Evolutionary conservation across 2,888 invertebrate genomes (phyloP).

Genomic region (Conus canariensis): DNA sequence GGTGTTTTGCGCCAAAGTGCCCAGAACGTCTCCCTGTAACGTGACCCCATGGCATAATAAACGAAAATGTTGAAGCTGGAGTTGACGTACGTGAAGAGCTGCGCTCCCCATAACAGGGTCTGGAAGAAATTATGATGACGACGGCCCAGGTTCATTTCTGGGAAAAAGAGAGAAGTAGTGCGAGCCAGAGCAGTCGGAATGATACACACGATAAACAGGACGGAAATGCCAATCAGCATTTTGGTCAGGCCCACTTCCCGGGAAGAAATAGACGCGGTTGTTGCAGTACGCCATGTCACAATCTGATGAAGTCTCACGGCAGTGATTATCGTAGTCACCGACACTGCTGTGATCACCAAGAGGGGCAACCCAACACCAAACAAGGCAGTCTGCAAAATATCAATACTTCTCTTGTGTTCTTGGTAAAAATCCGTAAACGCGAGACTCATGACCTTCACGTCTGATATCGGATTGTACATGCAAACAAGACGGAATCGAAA

Average conservation of each 20-base stretch:
- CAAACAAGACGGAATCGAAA: not conserved
- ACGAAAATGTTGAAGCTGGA: conserved; percentile 10
- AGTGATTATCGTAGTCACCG: not conserved
- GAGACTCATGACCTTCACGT: not conserved
- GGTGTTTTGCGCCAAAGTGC: not conserved
- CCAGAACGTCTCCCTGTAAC: not conserved
- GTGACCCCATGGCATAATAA: not conserved
- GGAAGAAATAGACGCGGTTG: not conserved
- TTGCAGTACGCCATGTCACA: not conserved
- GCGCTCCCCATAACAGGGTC: not conserved
- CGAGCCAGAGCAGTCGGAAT: not conserved
- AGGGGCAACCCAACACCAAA: not conserved
- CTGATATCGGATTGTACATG: not conserved
- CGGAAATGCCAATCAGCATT: not conserved
- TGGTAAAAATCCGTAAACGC: not conserved
- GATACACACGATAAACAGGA: not conserved
- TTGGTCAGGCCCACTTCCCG: conserved; percentile 1
- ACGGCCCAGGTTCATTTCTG: not conserved
- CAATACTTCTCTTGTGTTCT: not conserved
- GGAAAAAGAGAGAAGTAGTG: not conserved
- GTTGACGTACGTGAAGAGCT: not conserved
- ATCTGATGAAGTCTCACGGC: not conserved
- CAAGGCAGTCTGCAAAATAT: not conserved
- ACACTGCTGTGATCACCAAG: not conserved
- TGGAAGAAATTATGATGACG: not conserved